phyloP scores from a whole-genome alignment of 2,888 invertebrate species.

The Volucella inanis region DNA sequence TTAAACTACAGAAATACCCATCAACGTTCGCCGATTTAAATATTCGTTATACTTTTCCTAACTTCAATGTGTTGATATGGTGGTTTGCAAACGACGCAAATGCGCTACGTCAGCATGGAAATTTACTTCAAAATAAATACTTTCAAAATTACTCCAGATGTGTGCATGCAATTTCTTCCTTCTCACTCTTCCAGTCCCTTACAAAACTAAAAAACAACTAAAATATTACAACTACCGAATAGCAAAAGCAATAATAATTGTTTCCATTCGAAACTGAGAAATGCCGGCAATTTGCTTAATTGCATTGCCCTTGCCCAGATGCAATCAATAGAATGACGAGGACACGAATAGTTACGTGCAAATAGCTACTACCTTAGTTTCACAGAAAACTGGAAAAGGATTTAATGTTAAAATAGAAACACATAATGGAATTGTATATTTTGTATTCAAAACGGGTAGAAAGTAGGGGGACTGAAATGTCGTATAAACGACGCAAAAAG shows the following conservation, averaged over 20 bases:
- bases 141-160: no score
- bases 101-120: not conserved
- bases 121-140: no score
- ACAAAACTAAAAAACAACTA: not conserved
- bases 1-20: no score
- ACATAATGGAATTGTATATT: conserved; percentile 5
- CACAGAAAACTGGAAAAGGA: conserved; percentile 4
- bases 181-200: not conserved
- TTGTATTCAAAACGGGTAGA: not conserved
- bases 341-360: conserved; percentile 25
- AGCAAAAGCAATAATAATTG: not conserved
- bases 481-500: not conserved
- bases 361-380: conserved; percentile 6
- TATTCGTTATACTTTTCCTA: no score
- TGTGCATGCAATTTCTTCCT: no score
- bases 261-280: not conserved
- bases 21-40: no score
- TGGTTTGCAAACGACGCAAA: not conserved
- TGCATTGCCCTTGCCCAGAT: conserved; percentile 26
- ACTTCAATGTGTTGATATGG: no score
- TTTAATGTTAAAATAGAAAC: conserved; percentile 1
- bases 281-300: conserved; percentile 43
- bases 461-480: not conserved
- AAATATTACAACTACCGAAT: not conserved
- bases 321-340: conserved; percentile 29